These are phyloP conservation scores for Leptopilina drosophilae DNA, from an alignment of 2,888 invertebrate species.

Conservation along the genomic window DNA sequence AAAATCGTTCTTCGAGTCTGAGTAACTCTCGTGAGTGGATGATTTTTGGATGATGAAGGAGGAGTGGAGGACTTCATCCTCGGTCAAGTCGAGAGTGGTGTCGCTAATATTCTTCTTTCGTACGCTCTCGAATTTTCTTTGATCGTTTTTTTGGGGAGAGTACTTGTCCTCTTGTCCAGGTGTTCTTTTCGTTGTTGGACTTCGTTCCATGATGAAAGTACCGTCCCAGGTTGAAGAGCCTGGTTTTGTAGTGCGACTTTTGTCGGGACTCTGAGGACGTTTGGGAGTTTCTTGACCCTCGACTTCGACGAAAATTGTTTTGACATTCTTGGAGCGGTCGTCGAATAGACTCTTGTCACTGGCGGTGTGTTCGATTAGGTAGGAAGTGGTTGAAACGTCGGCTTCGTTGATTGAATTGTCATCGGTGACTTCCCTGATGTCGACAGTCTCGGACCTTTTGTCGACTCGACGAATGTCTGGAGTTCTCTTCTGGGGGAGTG, in stretches of 20 bases:
- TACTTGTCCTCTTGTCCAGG: background rate
- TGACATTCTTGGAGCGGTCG: background rate
- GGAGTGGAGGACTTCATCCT: constrained; percentile 51
- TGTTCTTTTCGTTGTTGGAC: constrained; percentile 51
- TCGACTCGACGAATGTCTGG: constrained; percentile 49
- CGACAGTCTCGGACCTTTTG: constrained; percentile 57
- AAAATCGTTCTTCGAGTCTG: constrained; percentile 63
- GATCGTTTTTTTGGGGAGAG: background rate
- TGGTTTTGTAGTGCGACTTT: constrained; percentile 58
- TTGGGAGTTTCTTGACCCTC: constrained; percentile 39
- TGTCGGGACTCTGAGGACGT: constrained; percentile 61
- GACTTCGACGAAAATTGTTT: background rate
- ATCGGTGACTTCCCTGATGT: constrained; percentile 68
- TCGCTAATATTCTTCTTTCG: constrained; percentile 59
- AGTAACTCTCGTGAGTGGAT: constrained; percentile 59
- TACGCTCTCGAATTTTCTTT: background rate
- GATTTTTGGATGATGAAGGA: constrained; percentile 62
- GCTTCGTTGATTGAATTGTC: constrained; percentile 72
- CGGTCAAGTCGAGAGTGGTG: constrained; percentile 57
- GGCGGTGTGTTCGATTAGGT: constrained; percentile 69
- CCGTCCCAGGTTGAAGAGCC: constrained; percentile 72
- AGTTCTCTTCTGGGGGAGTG: constrained; percentile 55
- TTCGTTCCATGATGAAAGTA: constrained; percentile 61
- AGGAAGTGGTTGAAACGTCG: constrained; percentile 66
- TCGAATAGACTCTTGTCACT: constrained; percentile 62